phyloP scores from a whole-genome alignment of 2,113 vertebrate species.

The Carassius gibelio region DNA sequence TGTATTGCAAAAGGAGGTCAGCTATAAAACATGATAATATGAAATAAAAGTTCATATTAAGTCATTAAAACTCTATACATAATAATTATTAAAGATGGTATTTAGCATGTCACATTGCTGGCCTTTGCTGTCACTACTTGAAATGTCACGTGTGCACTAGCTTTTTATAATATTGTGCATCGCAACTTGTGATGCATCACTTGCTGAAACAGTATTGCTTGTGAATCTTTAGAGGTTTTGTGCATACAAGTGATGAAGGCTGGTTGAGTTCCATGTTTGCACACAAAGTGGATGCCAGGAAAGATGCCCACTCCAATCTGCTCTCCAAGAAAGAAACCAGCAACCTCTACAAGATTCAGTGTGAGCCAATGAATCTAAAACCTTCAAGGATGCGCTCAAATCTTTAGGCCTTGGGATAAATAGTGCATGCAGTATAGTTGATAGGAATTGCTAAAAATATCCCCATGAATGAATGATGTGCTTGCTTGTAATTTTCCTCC shows the following conservation, averaged over 20 bases:
- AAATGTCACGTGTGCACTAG: not conserved
- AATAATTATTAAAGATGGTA: not conserved
- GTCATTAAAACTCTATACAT: not conserved
- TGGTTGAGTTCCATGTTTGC: conserved; percentile 93
- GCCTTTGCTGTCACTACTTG: not conserved
- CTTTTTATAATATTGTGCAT: not conserved
- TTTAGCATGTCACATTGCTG: not conserved
- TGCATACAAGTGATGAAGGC: conserved; percentile 81
- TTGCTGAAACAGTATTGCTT: conserved; percentile 36
- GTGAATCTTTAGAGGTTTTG: conserved; percentile 77
- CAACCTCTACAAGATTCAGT: conserved; percentile 95
- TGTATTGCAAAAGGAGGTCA: not conserved
- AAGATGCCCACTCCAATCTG: conserved; percentile 95
- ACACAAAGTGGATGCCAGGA: conserved; percentile 90
- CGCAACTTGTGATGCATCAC: conserved; percentile 1
- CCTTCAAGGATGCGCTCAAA: not conserved
- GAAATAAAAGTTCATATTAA: conserved; percentile 10
- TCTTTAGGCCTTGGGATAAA: conserved; percentile 4
- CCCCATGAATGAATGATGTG: not conserved
- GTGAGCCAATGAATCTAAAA: conserved; percentile 67
- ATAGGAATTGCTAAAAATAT: conserved; percentile 30
- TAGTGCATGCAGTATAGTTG: not conserved
- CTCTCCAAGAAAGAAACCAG: conserved; percentile 95
- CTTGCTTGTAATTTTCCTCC: not conserved
- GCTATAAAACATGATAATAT: not conserved